Base-by-base conservation (phyloP, 2,797 vertebrate genomes). In the Eutrigla gurnardus region DNA sequence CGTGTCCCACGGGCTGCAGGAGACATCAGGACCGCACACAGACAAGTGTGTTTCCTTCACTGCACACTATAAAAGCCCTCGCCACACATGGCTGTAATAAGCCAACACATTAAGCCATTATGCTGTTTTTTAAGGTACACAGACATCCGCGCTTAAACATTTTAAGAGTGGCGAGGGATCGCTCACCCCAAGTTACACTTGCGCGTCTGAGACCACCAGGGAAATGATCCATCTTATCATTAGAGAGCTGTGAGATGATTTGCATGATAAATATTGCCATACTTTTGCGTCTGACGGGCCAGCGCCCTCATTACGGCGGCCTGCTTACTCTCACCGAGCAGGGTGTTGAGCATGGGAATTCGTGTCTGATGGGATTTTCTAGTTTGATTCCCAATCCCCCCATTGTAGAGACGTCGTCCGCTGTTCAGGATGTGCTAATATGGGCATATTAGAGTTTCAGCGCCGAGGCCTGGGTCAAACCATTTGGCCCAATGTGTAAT, bases 81-180 rank as follows among this genome's bases (percentile, higher is more conserved):
- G 78, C 89, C 92, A 93, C 94, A 95, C 92, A 94, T 94, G 94
- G 93, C 91, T 94, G 90, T 92, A 94, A 95, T 94, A 95, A 95
- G 91, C 81, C 89, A 92, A 93, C 93, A 93, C 93, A 95, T 95
- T 93, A 95, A 94, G 91, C 91, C 87, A 91, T 94, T 94, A 94
- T 80, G 73, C 89, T 74, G 89, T 89, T 90, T 93, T 52, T 93
- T 92, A 92, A 93, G 93, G 90, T 92, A 92, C 91, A 92, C 93
- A 95, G 93, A 95, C 94, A 93, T 95, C 93, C 92, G 94, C n/a
- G 91, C 91, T 93, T 94, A 94, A 95, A 91, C 66, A 63, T 92
- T 94, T 95, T 93, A 94, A 94, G 92, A 94, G 91, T 87, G 72
- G 83, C 87, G 17, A 75, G 92, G 92, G 93, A 94, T 90, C 86